These are phyloP conservation scores for Erythrocercus mccallii DNA, from an alignment of 2,113 vertebrate genomes.

Conservation along the genomic window DNA sequence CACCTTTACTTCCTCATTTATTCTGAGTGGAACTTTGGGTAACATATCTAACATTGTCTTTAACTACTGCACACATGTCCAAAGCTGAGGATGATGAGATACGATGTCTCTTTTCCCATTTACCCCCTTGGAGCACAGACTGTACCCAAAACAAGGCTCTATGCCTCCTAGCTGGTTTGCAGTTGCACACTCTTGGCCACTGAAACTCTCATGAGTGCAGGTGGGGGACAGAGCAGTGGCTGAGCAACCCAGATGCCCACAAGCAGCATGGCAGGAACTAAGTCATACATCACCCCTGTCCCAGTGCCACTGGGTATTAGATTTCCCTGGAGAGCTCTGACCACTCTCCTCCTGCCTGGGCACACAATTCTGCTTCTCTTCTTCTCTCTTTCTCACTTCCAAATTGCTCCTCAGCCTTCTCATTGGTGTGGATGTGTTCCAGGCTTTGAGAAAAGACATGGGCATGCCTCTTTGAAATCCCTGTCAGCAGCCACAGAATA, in stretches of 20 bases:
- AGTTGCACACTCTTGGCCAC: background rate
- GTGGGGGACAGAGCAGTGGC: fast-evolving
- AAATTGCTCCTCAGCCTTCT: background rate
- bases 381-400: background rate
- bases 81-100: background rate
- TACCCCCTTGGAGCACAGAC: background rate
- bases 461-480: background rate
- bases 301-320: background rate
- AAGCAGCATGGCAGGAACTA: background rate
- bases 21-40: background rate
- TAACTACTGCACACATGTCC: background rate
- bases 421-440: too few relatives aligned
- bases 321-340: background rate
- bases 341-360: background rate
- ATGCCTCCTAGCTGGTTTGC: background rate
- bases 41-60: background rate
- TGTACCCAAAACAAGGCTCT: background rate
- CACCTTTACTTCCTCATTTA: background rate
- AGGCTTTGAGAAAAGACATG: background rate
- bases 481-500: background rate
- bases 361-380: background rate
- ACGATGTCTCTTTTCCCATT: background rate
- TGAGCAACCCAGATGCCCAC: too few relatives aligned
- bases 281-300: background rate
- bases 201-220: background rate